Percentiles rank a stretch among this genome's conserved stretches.
Conservation (phyloP, 2,888 invertebrate genomes). For the Acholoe squamosa region DNA sequence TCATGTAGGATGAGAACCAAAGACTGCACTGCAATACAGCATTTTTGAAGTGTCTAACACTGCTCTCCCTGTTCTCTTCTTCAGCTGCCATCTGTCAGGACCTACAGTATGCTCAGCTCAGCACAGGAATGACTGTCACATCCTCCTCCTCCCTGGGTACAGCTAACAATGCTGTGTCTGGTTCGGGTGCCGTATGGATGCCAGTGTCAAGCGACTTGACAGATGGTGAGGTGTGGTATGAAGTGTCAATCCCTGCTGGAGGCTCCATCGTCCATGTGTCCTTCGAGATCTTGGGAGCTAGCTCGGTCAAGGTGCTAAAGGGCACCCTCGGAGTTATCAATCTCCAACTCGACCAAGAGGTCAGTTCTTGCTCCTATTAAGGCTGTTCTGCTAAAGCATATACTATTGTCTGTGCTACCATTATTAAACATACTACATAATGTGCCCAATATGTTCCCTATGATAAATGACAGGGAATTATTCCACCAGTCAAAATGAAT, state of each 20-base stretch:
- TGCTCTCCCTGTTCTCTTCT: not conserved
- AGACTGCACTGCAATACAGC: no score
- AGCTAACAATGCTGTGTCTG: not conserved
- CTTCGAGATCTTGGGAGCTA: slow-evolving; percentile 32
- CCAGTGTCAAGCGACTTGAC: slow-evolving; percentile 8
- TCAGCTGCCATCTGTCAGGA: not conserved
- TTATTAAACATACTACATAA: no score
- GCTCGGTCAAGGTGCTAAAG: slow-evolving; percentile 30
- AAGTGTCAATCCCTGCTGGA: not conserved
- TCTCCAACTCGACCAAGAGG: slow-evolving; percentile 5
- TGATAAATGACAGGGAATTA: no score
- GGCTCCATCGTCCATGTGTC: slow-evolving; percentile 33
- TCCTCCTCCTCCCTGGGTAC: not conserved
- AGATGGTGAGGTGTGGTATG: slow-evolving; percentile 1
- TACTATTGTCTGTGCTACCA: no score
- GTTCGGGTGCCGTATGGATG: slow-evolving; percentile 17
- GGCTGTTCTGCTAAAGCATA: not conserved
- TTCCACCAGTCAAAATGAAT: no score
- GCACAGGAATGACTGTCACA: not conserved
- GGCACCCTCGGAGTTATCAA: not conserved
- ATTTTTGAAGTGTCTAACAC: not conserved
- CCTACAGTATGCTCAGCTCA: not conserved
- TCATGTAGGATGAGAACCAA: no score
- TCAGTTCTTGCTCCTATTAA: not conserved
- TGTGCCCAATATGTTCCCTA: no score